phyloP scores from a whole-genome alignment of 1,140 invertebrate species.

The Riptortus pedestris region DNA sequence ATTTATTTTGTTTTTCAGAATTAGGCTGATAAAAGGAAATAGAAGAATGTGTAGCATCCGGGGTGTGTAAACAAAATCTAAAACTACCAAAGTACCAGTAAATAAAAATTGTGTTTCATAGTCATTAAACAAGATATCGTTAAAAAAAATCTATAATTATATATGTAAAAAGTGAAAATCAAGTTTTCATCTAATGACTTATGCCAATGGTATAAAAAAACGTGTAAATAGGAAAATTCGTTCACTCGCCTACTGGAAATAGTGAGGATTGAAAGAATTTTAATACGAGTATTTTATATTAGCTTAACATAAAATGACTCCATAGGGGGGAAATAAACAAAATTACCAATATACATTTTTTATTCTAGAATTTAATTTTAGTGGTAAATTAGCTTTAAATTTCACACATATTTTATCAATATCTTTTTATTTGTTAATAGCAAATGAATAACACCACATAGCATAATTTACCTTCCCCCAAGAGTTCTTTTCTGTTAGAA shows the following conservation, averaged over 20 bases:
- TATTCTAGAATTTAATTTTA: no score
- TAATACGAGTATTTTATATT: not conserved
- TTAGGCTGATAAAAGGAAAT: not conserved
- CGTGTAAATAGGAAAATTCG: not conserved
- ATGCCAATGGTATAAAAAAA: not conserved
- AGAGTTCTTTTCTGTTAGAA: no score
- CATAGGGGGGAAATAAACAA: no score
- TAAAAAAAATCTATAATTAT: not conserved
- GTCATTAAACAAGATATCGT: no score
- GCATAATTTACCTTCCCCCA: no score
- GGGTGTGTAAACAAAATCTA: not conserved
- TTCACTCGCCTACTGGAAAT: not conserved
- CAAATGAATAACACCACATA: no score
- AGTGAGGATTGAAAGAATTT: not conserved
- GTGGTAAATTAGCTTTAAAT: no score
- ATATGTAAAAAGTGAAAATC: not conserved
- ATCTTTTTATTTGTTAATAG: no score
- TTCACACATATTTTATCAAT: no score
- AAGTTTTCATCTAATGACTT: not conserved
- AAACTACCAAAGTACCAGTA: constrained; percentile 13
- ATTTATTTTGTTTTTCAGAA: not conserved
- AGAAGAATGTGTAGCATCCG: not conserved
- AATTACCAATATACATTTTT: no score
- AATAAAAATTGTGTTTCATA: not conserved
- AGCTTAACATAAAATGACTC: no score